Evolutionary conservation across 1,140 invertebrate species (phyloP).

Genomic region (Megalopta genalis): DNA sequence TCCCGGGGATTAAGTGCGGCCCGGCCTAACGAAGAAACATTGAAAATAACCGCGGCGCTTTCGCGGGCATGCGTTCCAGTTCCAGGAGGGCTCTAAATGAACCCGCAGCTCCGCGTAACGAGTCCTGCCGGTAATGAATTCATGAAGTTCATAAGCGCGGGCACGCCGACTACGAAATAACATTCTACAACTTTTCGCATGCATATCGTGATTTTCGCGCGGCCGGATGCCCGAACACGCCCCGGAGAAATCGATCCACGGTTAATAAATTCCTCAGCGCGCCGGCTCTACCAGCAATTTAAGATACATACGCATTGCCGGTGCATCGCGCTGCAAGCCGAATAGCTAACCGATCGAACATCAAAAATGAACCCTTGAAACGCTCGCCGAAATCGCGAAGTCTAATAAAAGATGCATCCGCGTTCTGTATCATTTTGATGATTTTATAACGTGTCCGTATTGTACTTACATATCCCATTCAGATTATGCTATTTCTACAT

Average conservation of each 20-base stretch:
- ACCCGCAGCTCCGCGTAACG: constrained; percentile 46
- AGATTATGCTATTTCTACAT: too few relatives aligned
- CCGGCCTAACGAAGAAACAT: constrained; percentile 38
- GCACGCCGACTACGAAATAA: constrained; percentile 50
- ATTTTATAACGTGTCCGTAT: too few relatives aligned
- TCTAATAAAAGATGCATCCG: too few relatives aligned
- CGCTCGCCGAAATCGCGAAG: too few relatives aligned
- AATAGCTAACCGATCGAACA: too few relatives aligned
- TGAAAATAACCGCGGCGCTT: constrained; percentile 29
- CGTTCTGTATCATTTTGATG: too few relatives aligned
- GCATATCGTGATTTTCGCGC: constrained; percentile 41
- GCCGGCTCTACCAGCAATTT: too few relatives aligned
- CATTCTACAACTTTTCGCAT: constrained; percentile 55
- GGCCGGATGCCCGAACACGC: neutral
- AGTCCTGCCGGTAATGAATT: constrained; percentile 56
- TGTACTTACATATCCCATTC: too few relatives aligned
- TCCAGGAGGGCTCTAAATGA: constrained; percentile 48
- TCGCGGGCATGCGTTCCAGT: constrained; percentile 34
- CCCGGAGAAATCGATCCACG: neutral
- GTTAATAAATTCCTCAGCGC: neutral
- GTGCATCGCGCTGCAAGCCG: too few relatives aligned
- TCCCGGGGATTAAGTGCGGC: constrained; percentile 12
- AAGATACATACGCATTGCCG: too few relatives aligned
- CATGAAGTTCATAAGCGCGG: constrained; percentile 54
- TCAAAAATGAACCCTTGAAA: too few relatives aligned